Conservation (phyloP, 2,113 vertebrate genomes). For the Benitochromis conjunctus region DNA sequence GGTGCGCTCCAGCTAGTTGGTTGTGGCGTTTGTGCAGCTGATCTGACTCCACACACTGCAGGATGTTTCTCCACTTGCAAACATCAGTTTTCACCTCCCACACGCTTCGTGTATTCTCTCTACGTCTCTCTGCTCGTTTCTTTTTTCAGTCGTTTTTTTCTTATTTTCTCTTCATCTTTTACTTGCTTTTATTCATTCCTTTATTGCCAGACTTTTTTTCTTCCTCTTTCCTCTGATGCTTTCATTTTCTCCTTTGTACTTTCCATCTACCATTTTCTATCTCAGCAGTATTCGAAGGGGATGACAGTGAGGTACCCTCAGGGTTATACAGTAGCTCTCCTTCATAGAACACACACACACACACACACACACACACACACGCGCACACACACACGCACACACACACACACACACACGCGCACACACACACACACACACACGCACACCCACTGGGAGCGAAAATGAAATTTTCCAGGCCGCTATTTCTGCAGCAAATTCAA, state of each 20-base stretch:
- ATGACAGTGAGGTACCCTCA: constrained; percentile 24
- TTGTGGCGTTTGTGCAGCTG: constrained; percentile 40
- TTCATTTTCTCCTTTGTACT: constrained; percentile 21
- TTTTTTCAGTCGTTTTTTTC: constrained; percentile 4
- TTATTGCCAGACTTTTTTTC: background rate
- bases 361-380: background rate
- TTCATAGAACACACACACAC: background rate
- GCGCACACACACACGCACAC: too few relatives aligned
- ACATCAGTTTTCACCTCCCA: constrained; percentile 1
- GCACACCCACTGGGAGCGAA: constrained; percentile 71
- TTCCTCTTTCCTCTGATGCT: background rate
- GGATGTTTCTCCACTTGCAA: constrained; percentile 49
- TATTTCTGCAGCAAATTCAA: constrained; percentile 99
- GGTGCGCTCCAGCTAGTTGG: constrained; percentile 18
- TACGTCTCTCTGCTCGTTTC: background rate
- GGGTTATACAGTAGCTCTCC: constrained; percentile 1
- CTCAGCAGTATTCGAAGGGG: constrained; percentile 11
- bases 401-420: constrained; percentile 46
- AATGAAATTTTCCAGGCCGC: constrained; percentile 98
- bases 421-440: constrained; percentile 40
- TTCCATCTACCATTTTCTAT: constrained; percentile 22
- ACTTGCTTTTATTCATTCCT: background rate
- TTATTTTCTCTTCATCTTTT: background rate
- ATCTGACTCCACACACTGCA: constrained; percentile 26
- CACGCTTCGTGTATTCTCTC: background rate